Conservation (phyloP, 2,113 vertebrate species). For the Neotoma lepida region DNA sequence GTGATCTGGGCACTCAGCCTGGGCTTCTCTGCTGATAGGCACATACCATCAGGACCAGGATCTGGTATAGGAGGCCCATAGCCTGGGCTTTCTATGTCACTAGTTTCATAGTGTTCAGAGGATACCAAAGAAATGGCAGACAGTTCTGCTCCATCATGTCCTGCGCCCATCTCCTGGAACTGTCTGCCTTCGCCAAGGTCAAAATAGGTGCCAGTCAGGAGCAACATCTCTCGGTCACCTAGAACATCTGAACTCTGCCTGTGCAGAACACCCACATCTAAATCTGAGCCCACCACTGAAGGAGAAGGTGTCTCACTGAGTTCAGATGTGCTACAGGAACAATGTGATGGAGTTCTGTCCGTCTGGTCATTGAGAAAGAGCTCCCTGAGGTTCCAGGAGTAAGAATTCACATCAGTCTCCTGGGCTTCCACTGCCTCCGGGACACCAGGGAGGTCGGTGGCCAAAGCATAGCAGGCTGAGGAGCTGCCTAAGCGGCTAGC, state of each 20-base stretch:
- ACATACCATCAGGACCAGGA: neutral
- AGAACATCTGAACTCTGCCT: neutral
- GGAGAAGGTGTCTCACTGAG: slow-evolving; percentile 72
- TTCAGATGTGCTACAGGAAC: slow-evolving; percentile 79
- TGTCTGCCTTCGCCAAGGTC: neutral
- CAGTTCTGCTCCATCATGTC: neutral
- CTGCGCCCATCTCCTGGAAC: neutral
- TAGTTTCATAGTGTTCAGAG: neutral
- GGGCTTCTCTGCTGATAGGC: neutral
- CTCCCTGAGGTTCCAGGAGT: slow-evolving; percentile 76
- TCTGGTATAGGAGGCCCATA: neutral
- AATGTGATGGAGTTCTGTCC: slow-evolving; percentile 55
- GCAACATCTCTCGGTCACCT: slow-evolving; percentile 47
- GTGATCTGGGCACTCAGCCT: slow-evolving; percentile 83
- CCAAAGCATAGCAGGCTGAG: slow-evolving; percentile 65
- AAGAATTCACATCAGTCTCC: neutral
- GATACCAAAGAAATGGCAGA: neutral
- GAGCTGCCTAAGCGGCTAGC: slow-evolving; percentile 41
- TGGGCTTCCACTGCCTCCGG: neutral
- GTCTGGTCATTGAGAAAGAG: slow-evolving; percentile 81
- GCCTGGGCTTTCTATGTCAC: neutral
- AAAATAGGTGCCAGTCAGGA: slow-evolving; percentile 41
- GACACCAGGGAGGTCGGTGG: neutral
- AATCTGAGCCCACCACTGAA: slow-evolving; percentile 66
- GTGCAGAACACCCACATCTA: slow-evolving; percentile 27